A percentile compares a stretch with the other conserved stretches of the same genome.
Evolutionary conservation across 2,797 vertebrate species (phyloP).

Genomic region (Mus caroli): DNA sequence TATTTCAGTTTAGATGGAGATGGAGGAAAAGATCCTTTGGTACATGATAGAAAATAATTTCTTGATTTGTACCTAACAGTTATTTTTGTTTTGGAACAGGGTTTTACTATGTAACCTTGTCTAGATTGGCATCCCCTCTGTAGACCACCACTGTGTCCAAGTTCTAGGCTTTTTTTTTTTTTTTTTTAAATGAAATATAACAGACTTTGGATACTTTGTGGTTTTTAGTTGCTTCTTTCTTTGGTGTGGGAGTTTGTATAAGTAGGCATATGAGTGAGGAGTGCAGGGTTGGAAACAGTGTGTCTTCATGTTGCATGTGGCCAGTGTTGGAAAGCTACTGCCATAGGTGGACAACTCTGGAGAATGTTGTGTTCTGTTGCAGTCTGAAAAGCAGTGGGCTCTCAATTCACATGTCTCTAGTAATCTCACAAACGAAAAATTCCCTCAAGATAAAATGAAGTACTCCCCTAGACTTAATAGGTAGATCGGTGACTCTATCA

Average conservation of each 20-base stretch:
- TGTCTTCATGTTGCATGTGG: neutral
- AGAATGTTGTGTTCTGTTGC: conserved; percentile 10
- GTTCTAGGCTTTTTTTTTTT: neutral
- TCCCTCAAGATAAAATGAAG: neutral
- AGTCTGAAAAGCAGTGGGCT: neutral
- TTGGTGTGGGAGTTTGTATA: neutral
- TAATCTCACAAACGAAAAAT: neutral
- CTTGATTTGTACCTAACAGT: neutral
- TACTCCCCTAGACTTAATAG: neutral
- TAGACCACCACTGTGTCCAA: too few species aligned
- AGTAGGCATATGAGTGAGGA: neutral
- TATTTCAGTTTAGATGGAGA: neutral
- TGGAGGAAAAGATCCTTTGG: neutral
- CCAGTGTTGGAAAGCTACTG: neutral
- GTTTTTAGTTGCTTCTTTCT: neutral
- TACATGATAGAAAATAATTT: conserved; percentile 12
- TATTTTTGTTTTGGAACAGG: neutral
- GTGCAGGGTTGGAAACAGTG: neutral
- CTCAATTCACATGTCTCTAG: neutral
- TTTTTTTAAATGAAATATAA: neutral
- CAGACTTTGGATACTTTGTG: neutral
- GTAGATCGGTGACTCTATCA: neutral
- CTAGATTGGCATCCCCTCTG: neutral
- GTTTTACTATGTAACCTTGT: neutral
- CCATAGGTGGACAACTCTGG: neutral